Evolutionary conservation across 2,888 invertebrate genomes (phyloP).

Genomic region (Diloba caeruleocephala): DNA sequence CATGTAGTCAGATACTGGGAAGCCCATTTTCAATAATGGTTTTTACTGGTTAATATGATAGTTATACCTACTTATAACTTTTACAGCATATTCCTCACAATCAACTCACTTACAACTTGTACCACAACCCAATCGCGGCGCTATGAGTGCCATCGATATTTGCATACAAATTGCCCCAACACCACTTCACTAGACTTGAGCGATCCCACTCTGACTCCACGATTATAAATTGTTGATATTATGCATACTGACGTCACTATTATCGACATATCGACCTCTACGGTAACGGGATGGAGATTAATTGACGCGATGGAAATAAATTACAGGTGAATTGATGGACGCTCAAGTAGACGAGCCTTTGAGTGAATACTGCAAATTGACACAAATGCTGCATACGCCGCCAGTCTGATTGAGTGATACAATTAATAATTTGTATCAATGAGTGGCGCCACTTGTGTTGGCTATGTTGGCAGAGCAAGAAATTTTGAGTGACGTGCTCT

Average conservation of each 20-base stretch:
- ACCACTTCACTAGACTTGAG: slow-evolving; percentile 73
- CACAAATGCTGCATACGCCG: no score
- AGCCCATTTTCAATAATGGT: no score
- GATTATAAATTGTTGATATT: slow-evolving; percentile 74
- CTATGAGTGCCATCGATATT: slow-evolving; percentile 72
- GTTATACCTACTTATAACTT: no score
- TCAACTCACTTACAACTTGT: slow-evolving; percentile 21
- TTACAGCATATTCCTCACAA: background rate
- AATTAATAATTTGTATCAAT: no score
- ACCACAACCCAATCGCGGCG: slow-evolving; percentile 41
- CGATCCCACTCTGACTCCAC: slow-evolving; percentile 59
- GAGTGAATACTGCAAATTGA: no score
- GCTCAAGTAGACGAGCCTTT: no score
- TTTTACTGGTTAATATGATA: no score
- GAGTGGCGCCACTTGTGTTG: no score
- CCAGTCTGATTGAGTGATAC: no score
- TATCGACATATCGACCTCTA: slow-evolving; percentile 40
- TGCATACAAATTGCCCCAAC: slow-evolving; percentile 79
- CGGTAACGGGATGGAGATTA: slow-evolving; percentile 12
- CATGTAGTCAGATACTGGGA: no score
- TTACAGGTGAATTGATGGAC: background rate
- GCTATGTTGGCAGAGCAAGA: no score
- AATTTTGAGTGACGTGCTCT: no score
- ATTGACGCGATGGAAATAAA: background rate
- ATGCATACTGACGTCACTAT: slow-evolving; percentile 62